Percentiles rank a stretch among this genome's conserved stretches.
These are phyloP conservation scores for Chaitophorus viminalis DNA, from an alignment of 2,888 invertebrate genomes.

Conservation along the genomic window DNA sequence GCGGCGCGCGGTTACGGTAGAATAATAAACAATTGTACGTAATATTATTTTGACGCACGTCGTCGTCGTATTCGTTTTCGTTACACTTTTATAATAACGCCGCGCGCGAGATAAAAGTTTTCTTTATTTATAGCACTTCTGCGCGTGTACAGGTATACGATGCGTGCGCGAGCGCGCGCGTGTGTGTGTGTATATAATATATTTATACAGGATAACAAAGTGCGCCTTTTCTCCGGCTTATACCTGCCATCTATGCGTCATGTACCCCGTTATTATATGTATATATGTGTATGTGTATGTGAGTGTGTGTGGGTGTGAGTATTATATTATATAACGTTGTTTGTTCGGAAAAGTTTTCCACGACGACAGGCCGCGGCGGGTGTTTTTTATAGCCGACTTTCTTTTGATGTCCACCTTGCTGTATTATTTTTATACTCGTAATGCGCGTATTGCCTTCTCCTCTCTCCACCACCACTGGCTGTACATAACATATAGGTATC, in stretches of 20 bases:
- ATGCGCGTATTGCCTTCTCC: background rate
- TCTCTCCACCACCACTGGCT: too few species aligned
- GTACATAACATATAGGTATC: too few species aligned
- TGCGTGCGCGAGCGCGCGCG: background rate
- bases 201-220: background rate
- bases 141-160: background rate
- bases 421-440: conserved; percentile 23
- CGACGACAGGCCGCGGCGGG: background rate
- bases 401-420: conserved; percentile 32
- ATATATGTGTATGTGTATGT: too few species aligned
- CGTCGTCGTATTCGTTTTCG: background rate
- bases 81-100: conserved; percentile 7
- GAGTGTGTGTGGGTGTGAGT: too few species aligned
- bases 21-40: too few species aligned
- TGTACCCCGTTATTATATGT: background rate
- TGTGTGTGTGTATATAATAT: background rate
- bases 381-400: conserved; percentile 7
- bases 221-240: background rate
- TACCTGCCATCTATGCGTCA: background rate
- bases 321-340: background rate
- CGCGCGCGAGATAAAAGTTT: conserved; percentile 17
- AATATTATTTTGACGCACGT: background rate
- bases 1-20: too few species aligned
- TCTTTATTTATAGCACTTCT: conserved; percentile 15
- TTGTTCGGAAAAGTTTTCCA: conserved; percentile 29